Evolutionary conservation across 2,888 invertebrate species (phyloP), one percentile per base, ranked within the genome.

Genomic region (Nasonovia ribisnigri): DNA sequence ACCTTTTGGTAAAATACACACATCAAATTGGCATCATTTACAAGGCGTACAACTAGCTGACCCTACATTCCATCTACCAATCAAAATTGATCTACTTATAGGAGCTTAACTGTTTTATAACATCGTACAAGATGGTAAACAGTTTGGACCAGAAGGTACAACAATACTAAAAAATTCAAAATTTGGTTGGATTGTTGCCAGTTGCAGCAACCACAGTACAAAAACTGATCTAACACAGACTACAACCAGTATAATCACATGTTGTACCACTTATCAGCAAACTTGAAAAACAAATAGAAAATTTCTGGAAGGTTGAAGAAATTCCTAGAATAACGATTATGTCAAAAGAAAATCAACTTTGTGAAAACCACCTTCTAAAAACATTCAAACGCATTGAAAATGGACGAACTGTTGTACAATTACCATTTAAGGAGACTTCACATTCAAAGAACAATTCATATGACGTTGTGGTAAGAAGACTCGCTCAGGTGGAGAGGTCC

Each of bases 301-400:
- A 89, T 3, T 93, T 94, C n/a, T 94, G 94, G 90, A 84, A 94
- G 24, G 13, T 77, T 6, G 90, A 93, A 84, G 84, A 93, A 24
- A 26, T 89, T 2, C 51, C n/a, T 48, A 57, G 36, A 42, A 8
- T 57, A 26, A 88, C n/a, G 16, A 89, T n/a, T 29, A 77, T 77
- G 46, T 57, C 51, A 43, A 46, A 46, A 26, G 86, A 94, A 92
- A 36, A 93, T 43, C 36, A 77, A 42, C 5, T 84, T 1, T 77
- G 36, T n/a, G 92, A 93, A 43, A 20, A 87, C 3, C 67, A 92
- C 20, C 87, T 94, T 51, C 0, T 51, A 1, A 8, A 91, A 51
- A 91, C 43, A 43, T 43, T 26, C 11, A n/a, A 29, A 42, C 48
- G 91, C 1, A 29, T 77, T 29, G 26, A 84, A 36, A 51, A 6